Evolutionary conservation across 1,140 invertebrate genomes (phyloP).

Genomic region (Mizuhopecten yessoensis): DNA sequence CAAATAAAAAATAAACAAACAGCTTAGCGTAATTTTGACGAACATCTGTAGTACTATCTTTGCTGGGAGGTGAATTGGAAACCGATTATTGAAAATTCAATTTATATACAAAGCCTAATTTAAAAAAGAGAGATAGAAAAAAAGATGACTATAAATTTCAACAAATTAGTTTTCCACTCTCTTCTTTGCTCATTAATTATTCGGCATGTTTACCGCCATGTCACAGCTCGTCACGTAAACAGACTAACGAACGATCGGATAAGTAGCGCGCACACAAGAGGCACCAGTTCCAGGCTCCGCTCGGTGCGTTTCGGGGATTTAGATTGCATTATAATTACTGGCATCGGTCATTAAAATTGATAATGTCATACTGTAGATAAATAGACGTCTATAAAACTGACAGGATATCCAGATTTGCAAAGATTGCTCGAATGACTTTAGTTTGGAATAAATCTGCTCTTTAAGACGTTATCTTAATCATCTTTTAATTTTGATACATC

Average conservation of each 20-base stretch:
- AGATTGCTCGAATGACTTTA: slow-evolving; percentile 21
- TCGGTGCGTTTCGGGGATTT: slow-evolving; percentile 12
- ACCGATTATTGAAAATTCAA: no score
- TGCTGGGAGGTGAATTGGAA: no score
- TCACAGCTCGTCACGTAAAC: neutral
- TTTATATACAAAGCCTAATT: neutral
- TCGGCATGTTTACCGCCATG: neutral
- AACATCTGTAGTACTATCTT: no score
- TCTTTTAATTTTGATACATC: slow-evolving; percentile 35
- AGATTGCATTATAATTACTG: slow-evolving; percentile 16
- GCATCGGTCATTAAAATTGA: slow-evolving; percentile 12
- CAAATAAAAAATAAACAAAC: neutral
- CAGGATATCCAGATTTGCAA: slow-evolving; percentile 16
- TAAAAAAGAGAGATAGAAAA: neutral
- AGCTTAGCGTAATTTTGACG: no score
- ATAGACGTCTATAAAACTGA: slow-evolving; percentile 18
- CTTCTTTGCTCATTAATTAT: neutral
- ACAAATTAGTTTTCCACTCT: neutral
- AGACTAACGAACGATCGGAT: neutral
- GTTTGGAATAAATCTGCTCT: neutral
- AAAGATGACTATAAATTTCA: neutral
- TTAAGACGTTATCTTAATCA: neutral
- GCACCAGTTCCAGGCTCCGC: neutral
- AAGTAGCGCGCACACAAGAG: neutral
- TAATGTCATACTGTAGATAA: slow-evolving; percentile 21